Evolutionary conservation across 1,140 invertebrate genomes (phyloP), one percentile per base, ranked within the genome.

Genomic region (Drosophila truncata): DNA sequence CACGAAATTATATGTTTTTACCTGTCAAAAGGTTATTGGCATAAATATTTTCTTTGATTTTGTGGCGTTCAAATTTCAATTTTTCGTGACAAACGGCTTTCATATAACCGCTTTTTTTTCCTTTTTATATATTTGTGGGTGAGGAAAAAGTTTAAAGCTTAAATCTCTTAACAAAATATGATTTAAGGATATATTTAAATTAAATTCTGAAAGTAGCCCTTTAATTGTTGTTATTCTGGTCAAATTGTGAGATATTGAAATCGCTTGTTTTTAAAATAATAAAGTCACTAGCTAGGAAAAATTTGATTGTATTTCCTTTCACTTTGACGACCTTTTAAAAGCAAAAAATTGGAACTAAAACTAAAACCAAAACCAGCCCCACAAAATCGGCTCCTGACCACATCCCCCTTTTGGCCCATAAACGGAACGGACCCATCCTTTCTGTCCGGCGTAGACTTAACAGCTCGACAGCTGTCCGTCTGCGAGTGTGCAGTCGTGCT

Each of bases 31-130:
- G 69, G 66, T 72, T 72, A 60, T 72, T 72, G 66, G 35, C 72
- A 49, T 47, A 85, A 80, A 85, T 67, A 85, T 85, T 85, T 80
- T 80, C 62, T 80, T 80, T 85, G 77, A 80, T 84, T 84, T 80
- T 84, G 60, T 80, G 61, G 61, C 59, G 69, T 57, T 72, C n/a
- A 71, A 84, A 67, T 66, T 80, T 80, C 49, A 60, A 77, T 77
- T 85, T 67, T 35, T 61, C 44, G 42, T 46, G 54, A 47, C 37
- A 49, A 61, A 55, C 54, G 23, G 10, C 58, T 25, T 20, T 59
- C 27, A 27, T 25, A 11, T 31, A 46, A 7, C 6, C 27, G 37
- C 2, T 11, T 62, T 61, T 64, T 64, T 23, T 4, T 23, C 6
- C 2, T n/a, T 41, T 31, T 31, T 23, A n/a, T n/a, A n/a, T 60